Base-by-base conservation (phyloP, 2,797 vertebrate species). In the Dendrocincla tyrannina region DNA sequence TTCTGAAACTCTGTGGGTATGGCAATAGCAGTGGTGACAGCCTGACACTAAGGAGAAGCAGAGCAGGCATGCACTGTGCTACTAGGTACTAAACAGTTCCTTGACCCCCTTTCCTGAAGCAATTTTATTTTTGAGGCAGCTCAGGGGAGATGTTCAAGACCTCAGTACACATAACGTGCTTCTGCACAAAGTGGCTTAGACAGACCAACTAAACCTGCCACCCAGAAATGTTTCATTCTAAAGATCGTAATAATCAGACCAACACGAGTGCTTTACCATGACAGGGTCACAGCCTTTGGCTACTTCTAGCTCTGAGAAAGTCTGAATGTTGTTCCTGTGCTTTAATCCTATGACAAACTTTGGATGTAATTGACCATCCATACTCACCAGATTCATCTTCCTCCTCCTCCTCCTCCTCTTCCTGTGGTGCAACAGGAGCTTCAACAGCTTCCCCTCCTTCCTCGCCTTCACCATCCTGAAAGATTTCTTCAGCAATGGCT, bases 401-500 rank as follows among this genome's bases (percentile, higher is more conserved):
- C 17, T 98, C 99, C 74, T 99, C 99, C 35, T 99, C 99, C 1
- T 99, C 99, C 2, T 99, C 99, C 5, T 99, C 99, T 8, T 97
- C 97, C 18, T 97, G 97, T 1, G 98, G 96, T 47, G 97, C 98
- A 62, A 98, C 95, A 32, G 98, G 98, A 64, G 98, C 98, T 39
- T 99, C 99, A 5, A 98, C 95, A 25, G 98, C 97, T 70, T 99
- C 99, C 9, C 97, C 98, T n/a, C 99, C 98, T 14, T 99, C 99
- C 92, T 99, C 99, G 8, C 99, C 99, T 92, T 99, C 99, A 3
- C 97, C 99, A 63, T 98, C 98, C 53, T 99, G 99, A 96, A 99
- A 99, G 95, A 99, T 99, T 95, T 99, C 99, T 81, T 99, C 99
- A 7, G 99, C 99, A 58, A 99, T 99, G 85, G 99, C 95, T 96